A percentile compares a stretch with the other conserved stretches of the same genome.
Conservation (phyloP, 2,113 vertebrate genomes). For the Labeo catla region DNA sequence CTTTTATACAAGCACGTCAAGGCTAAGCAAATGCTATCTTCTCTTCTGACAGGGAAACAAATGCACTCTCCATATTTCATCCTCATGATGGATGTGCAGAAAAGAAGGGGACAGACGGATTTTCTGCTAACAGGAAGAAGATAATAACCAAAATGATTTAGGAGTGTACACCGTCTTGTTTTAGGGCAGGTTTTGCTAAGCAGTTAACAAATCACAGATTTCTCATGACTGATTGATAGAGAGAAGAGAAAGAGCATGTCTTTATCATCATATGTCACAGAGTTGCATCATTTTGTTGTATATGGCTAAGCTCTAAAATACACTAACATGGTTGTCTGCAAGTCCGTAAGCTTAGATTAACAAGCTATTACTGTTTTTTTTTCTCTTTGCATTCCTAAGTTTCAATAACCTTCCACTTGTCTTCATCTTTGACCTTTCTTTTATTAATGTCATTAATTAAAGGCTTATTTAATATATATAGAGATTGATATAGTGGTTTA, state of each 20-base stretch:
- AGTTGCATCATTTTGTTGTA: conserved; percentile 51
- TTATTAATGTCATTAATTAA: not conserved
- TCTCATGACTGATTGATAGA: not conserved
- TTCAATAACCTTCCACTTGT: not conserved
- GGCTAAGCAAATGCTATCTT: not conserved
- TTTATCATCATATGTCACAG: conserved; percentile 40
- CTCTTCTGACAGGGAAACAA: conserved; percentile 37
- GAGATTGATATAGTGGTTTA: too few species aligned
- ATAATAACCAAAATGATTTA: conserved; percentile 30
- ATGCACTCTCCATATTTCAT: conserved; percentile 33
- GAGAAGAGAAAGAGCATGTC: not conserved
- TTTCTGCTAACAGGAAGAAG: conserved; percentile 17
- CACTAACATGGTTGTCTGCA: not conserved
- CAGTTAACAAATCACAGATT: not conserved
- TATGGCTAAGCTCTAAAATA: not conserved
- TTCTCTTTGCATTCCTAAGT: not conserved
- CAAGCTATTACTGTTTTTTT: not conserved
- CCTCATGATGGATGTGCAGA: conserved; percentile 32
- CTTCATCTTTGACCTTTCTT: not conserved
- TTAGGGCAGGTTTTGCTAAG: not conserved
- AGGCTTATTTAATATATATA: too few species aligned
- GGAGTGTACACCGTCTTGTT: not conserved
- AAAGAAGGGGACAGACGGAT: conserved; percentile 1
- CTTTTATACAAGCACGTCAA: conserved; percentile 26
- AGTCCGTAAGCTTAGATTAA: not conserved